These are phyloP conservation scores for Tachycineta bicolor DNA, from an alignment of 2,113 vertebrate genomes.

Conservation along the genomic window DNA sequence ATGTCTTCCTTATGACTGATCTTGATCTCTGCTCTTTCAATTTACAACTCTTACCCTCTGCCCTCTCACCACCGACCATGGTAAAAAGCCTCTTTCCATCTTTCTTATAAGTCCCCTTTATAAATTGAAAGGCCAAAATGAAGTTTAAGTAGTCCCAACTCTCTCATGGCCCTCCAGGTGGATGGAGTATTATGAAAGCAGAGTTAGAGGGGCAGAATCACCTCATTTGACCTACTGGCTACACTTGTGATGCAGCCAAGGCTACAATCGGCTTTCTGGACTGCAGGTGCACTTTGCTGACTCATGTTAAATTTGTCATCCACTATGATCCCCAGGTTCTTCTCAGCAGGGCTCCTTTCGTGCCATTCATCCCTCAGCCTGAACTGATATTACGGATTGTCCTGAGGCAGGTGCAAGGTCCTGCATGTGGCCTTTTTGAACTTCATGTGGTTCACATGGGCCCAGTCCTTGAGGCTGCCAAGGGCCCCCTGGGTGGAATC, in stretches of 20 bases:
- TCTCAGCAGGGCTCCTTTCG: neutral
- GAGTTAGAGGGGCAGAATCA: neutral
- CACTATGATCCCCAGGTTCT: neutral
- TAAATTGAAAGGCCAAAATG: neutral
- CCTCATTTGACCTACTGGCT: neutral
- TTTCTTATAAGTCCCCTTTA: neutral
- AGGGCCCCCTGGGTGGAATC: neutral
- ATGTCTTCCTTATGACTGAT: neutral
- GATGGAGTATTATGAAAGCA: fast-evolving
- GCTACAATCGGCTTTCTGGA: neutral
- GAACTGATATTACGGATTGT: neutral
- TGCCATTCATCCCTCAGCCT: neutral
- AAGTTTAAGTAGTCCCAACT: neutral
- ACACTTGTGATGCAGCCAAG: neutral
- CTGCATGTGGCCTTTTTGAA: neutral
- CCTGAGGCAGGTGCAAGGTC: neutral
- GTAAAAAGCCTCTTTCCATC: neutral
- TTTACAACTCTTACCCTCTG: neutral
- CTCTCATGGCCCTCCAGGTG: neutral
- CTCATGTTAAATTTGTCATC: neutral
- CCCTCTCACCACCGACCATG: neutral
- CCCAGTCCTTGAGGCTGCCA: neutral
- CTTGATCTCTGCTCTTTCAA: neutral
- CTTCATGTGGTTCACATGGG: fast-evolving
- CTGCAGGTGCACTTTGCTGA: neutral